Evolutionary conservation across 2,113 vertebrate genomes (phyloP), one percentile per base, ranked within the genome.

Genomic region (Anguilla rostrata): DNA sequence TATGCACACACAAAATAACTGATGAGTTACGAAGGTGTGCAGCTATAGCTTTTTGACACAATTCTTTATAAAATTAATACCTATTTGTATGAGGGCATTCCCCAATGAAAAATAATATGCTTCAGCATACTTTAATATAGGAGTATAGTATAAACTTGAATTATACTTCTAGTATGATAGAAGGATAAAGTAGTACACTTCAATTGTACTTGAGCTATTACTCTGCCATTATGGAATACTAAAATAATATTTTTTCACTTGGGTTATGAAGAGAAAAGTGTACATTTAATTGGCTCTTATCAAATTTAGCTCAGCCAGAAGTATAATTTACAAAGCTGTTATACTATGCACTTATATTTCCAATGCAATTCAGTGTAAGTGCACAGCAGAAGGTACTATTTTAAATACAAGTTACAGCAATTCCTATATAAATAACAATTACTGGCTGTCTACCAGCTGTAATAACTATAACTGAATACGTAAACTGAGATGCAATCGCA

Each of bases 1-100:
- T 75, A 75, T 75, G 71, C 66, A 78, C 66, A 78, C 66, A 85
- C 66, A 71, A 75, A 84, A 22, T 78, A 26, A 85, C n/a, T 78
- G 43, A 46, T 46, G 43, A 46, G 4, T 46, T 46, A 46, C 43
- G 4, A 46, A 46, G 4, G 49, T 53, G 9, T 53, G 8, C 11
- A 53, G 46, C 63, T 41, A 80, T 80, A 34, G 43, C 43, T 46
- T 46, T 46, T 6, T 46, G 43, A 46, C 43, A 39, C 29, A 53
- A 53, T 29, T 29, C 9, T 79, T 5, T n/a, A 39, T 5, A 15
- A 41, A 39, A 41, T 1, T 3, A 39, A 34, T 29, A 29, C 12
- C n/a, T n/a, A 29, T 79, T 79, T 79, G 4, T 34, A 14, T 79
- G n/a, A 79, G n/a, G 4, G 12, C 22, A 14, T 34, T 29, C 43